These are phyloP conservation scores for Heterochromis multidens DNA, from an alignment of 2,113 vertebrate genomes.

Conservation along the genomic window DNA sequence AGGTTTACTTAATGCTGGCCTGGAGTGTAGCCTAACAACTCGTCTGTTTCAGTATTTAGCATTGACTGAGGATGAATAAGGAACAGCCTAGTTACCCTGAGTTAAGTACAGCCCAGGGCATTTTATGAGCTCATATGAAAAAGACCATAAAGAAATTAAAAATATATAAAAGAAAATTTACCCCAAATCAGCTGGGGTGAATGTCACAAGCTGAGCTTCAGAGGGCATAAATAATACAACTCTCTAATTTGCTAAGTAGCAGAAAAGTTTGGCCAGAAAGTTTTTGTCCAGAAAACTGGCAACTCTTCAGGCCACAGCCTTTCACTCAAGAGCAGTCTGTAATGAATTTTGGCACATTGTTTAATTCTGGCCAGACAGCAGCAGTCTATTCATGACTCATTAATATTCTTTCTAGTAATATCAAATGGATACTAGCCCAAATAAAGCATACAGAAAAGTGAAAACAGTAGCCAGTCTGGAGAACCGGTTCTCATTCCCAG, in stretches of 20 bases:
- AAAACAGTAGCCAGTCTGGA: not conserved
- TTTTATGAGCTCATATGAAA: not conserved
- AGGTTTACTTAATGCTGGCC: not conserved
- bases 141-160: not conserved
- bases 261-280: not conserved
- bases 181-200: not conserved
- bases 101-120: not conserved
- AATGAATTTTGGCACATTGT: not conserved
- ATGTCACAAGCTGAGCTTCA: not conserved
- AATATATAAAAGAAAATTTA: not conserved
- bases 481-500: not conserved
- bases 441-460: not conserved
- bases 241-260: not conserved
- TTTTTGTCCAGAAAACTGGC: not conserved
- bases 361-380: not conserved
- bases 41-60: conserved; percentile 16
- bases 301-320: not conserved
- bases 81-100: not conserved
- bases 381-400: not conserved
- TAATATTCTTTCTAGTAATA: not conserved
- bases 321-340: not conserved
- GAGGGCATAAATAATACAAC: not conserved
- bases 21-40: not conserved
- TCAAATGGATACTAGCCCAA: not conserved
- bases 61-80: not conserved